These are phyloP conservation scores for Drosophila pruinosa DNA, from an alignment of 1,140 invertebrate genomes.

Conservation along the genomic window DNA sequence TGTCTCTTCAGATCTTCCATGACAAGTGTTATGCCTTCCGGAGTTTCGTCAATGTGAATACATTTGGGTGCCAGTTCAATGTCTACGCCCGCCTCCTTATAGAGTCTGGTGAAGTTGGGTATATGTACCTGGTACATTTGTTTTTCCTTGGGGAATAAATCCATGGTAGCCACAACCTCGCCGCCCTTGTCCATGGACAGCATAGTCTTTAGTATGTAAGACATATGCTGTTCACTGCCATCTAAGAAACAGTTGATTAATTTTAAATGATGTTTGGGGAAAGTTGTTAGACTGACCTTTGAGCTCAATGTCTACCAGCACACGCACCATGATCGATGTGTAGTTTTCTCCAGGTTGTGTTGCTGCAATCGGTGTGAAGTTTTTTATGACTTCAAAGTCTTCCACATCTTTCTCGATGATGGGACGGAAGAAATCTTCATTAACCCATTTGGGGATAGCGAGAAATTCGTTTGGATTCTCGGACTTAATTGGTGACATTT, in stretches of 20 bases:
- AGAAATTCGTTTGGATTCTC: constrained; percentile 63
- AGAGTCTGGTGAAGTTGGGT: constrained; percentile 55
- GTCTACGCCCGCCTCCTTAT: constrained; percentile 66
- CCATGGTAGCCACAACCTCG: constrained; percentile 44
- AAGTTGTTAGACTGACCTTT: constrained; percentile 39
- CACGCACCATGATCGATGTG: constrained; percentile 48
- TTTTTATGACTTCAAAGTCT: constrained; percentile 48
- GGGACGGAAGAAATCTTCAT: constrained; percentile 82
- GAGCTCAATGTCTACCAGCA: constrained; percentile 54
- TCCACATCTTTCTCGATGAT: constrained; percentile 77
- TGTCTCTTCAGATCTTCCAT: constrained; percentile 84
- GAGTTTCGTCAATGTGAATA: constrained; percentile 62
- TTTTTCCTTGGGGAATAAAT: constrained; percentile 69
- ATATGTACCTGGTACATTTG: constrained; percentile 69
- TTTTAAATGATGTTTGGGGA: not conserved
- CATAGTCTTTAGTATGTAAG: constrained; percentile 73
- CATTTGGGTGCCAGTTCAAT: constrained; percentile 54
- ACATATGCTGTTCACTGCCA: constrained; percentile 41
- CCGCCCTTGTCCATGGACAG: constrained; percentile 46
- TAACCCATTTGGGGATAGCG: constrained; percentile 82
- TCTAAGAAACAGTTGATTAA: constrained; percentile 24
- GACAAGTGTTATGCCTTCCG: constrained; percentile 74
- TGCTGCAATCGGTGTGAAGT: constrained; percentile 43
- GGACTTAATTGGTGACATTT: constrained; percentile 46
- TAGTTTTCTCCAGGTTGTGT: constrained; percentile 70